Evolutionary conservation across 1,140 invertebrate genomes (phyloP), one percentile per base, ranked within the genome.

Genomic region (Potamilus streckersoni): DNA sequence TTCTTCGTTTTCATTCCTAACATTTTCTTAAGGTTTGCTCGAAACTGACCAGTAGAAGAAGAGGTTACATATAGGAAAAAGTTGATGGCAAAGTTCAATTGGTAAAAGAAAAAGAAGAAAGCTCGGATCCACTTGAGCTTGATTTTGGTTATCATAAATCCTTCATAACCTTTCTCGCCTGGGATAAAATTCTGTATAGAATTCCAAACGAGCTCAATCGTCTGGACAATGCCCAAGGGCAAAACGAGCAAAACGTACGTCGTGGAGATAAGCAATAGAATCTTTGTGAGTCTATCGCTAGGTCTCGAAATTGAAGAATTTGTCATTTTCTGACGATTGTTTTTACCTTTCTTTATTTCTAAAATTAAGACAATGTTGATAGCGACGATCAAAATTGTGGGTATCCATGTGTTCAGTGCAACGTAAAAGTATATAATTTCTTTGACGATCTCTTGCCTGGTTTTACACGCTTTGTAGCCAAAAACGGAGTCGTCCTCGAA

Each of bases 21-120:
- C 5, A 82, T 6, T 27, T 74, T 78, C n/a, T 75, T 62, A 11
- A 84, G 60, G 55, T 69, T 84, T 14, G 77, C 60, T 31, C 80
- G 55, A 68, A 84, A 84, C 20, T 79, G 58, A 15, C 75, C 69
- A 8, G 78, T 70, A 16, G 82, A 84, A 6, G 82, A 84, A 20
- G 82, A 80, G 15, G 70, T 80, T 2, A 84, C 80, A 56, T 85
- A 85, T 23, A 85, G 71, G 65, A 84, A 85, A 55, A 85, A 84
- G 68, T 85, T 85, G 17, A 84, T 79, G 8, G 81, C 81, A 69
- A 82, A 85, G 31, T 85, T 83, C n/a, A 85, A 61, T 66, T 85
- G 84, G 56, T 85, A 85, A 58, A 85, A 85, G 70, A 83, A 83
- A 71, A 85, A 85, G 68, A 80, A 85, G 64, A 85, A 84, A 17